These are phyloP conservation scores for Hirtodrosophila confusa DNA, from an alignment of 2,888 invertebrate genomes.

Conservation along the genomic window DNA sequence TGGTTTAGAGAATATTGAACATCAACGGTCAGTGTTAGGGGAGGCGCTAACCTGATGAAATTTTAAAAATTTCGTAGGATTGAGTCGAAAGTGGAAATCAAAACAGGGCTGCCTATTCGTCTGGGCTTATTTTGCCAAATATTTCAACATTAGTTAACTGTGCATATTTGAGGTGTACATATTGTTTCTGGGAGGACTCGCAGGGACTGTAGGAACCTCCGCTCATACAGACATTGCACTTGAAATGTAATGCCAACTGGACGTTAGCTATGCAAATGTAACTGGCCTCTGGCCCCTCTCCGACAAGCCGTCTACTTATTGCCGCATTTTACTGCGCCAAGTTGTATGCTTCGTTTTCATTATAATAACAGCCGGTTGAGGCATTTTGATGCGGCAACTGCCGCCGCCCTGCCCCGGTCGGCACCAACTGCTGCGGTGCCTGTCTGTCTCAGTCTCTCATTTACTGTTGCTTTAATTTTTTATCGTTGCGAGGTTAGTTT, in stretches of 20 bases:
- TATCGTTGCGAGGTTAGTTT: constrained; percentile 77
- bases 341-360: constrained; percentile 68
- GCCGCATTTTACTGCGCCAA: constrained; percentile 52
- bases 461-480: constrained; percentile 72
- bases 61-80: too few species aligned
- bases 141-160: too few species aligned
- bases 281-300: constrained; percentile 20
- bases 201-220: neutral
- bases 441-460: constrained; percentile 27
- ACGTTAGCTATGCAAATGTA: constrained; percentile 62
- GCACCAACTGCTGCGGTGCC: neutral
- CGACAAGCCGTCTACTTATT: constrained; percentile 44
- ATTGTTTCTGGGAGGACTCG: neutral
- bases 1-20: constrained; percentile 13
- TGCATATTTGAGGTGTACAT: neutral
- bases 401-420: constrained; percentile 1
- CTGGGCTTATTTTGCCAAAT: too few species aligned
- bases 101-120: too few species aligned
- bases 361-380: constrained; percentile 75
- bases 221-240: constrained; percentile 55
- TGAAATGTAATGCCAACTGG: constrained; percentile 58
- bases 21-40: constrained; percentile 1
- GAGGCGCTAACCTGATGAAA: constrained; percentile 5
- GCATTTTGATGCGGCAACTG: constrained; percentile 71
- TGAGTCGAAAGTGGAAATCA: too few species aligned